Conservation (phyloP, 2,797 vertebrate genomes). For the Oreortyx pictus region DNA sequence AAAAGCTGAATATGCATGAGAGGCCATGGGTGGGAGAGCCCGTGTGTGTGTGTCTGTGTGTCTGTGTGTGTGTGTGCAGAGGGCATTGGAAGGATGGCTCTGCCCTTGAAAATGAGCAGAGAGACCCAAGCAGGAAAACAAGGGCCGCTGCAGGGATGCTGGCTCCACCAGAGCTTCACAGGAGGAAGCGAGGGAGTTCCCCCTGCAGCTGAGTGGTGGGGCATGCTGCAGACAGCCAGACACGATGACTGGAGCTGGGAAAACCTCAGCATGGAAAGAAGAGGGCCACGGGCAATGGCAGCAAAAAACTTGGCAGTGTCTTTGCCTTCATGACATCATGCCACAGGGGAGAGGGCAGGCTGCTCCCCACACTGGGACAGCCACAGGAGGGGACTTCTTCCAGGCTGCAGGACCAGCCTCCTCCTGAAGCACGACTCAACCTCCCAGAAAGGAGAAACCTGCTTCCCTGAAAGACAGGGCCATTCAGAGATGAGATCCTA, state of each 20-base stretch:
- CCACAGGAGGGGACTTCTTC: neutral
- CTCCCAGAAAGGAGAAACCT: neutral
- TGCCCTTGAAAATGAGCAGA: neutral
- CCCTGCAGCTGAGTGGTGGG: neutral
- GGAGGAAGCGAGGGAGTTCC: neutral
- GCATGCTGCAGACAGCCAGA: neutral
- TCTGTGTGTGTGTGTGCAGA: neutral
- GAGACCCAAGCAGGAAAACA: neutral
- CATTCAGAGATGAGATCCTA: neutral
- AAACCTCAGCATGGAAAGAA: slow-evolving; percentile 45
- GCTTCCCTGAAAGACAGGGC: neutral
- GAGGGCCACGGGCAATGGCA: neutral
- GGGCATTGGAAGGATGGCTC: neutral
- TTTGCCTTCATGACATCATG: neutral
- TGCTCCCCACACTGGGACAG: neutral
- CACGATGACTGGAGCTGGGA: neutral
- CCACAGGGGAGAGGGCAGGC: neutral
- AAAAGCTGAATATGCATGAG: neutral
- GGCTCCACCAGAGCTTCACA: neutral
- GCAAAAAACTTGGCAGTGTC: neutral
- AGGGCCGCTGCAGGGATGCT: neutral
- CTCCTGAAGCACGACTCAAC: neutral
- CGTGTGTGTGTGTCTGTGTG: accelerated
- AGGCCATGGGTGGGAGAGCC: accelerated
- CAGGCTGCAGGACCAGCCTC: neutral